Evolutionary conservation across 2,797 vertebrate genomes (phyloP).

Genomic region (Enteromius argenteus): DNA sequence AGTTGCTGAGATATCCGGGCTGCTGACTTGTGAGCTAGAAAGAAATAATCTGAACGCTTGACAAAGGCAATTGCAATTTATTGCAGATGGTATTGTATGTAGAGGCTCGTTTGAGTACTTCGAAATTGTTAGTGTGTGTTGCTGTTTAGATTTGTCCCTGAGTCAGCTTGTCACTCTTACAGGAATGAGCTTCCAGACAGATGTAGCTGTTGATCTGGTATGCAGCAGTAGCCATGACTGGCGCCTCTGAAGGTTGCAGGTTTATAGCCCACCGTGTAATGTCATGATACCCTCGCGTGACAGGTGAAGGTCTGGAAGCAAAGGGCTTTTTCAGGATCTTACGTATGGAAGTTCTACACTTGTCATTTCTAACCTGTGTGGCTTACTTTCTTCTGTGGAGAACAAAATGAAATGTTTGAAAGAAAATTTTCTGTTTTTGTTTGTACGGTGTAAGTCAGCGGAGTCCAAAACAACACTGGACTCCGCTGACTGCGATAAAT

Average conservation of each 20-base stretch:
- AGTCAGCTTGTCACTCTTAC: conserved; percentile 30
- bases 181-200: conserved; percentile 32
- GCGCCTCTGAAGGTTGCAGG: conserved; percentile 56
- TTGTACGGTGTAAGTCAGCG: neutral
- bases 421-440: neutral
- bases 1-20: conserved; percentile 42
- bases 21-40: conserved; percentile 20
- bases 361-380: neutral
- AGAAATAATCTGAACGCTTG: conserved; percentile 42
- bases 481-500: neutral
- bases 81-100: conserved; percentile 38
- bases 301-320: conserved; percentile 42
- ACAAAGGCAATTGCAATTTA: conserved; percentile 18
- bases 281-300: conserved; percentile 56
- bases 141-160: conserved; percentile 42
- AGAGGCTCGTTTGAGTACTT: conserved; percentile 24
- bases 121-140: conserved; percentile 17
- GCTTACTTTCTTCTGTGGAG: neutral
- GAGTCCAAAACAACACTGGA: neutral
- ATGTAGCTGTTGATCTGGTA: conserved; percentile 58
- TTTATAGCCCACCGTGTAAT: conserved; percentile 56
- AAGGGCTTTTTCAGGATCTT: neutral
- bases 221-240: conserved; percentile 55
- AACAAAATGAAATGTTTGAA: neutral
- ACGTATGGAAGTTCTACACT: neutral